These are phyloP conservation scores for Cyclargus thomasi DNA, from an alignment of 1,140 invertebrate genomes.

Conservation along the genomic window DNA sequence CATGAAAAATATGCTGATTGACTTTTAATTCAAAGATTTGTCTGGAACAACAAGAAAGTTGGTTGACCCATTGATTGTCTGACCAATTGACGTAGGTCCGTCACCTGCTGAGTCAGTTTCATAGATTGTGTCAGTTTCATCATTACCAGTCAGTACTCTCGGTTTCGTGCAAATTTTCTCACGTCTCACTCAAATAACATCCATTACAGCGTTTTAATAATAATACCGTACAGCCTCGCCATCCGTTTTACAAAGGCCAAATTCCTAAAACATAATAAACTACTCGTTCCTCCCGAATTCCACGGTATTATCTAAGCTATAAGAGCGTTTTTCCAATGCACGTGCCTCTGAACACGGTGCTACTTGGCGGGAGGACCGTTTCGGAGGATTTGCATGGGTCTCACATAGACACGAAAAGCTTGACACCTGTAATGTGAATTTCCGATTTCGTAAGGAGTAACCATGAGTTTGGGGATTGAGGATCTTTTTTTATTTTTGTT, in stretches of 20 bases:
- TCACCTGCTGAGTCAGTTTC: too few species aligned
- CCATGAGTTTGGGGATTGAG: not conserved
- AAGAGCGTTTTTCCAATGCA: not conserved
- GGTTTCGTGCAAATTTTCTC: too few species aligned
- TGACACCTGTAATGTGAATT: conserved; percentile 13
- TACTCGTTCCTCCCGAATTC: not conserved
- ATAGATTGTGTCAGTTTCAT: too few species aligned
- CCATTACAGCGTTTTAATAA: conserved; percentile 9
- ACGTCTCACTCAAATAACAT: not conserved
- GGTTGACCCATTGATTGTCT: too few species aligned
- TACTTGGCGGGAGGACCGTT: not conserved
- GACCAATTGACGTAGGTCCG: too few species aligned
- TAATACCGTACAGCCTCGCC: not conserved
- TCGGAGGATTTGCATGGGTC: not conserved
- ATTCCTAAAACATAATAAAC: not conserved
- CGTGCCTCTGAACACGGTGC: not conserved
- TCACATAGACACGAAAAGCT: conserved; percentile 10
- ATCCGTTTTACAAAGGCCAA: not conserved
- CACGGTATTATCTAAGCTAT: not conserved
- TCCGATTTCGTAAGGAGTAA: not conserved
- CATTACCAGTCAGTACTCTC: too few species aligned
- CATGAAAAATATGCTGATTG: too few species aligned
- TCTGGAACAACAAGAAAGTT: too few species aligned
- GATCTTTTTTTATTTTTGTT: too few species aligned
- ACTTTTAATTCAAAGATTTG: too few species aligned